These are phyloP conservation scores for Hemiprocne comata DNA, from an alignment of 2,113 vertebrate genomes.

Conservation along the genomic window DNA sequence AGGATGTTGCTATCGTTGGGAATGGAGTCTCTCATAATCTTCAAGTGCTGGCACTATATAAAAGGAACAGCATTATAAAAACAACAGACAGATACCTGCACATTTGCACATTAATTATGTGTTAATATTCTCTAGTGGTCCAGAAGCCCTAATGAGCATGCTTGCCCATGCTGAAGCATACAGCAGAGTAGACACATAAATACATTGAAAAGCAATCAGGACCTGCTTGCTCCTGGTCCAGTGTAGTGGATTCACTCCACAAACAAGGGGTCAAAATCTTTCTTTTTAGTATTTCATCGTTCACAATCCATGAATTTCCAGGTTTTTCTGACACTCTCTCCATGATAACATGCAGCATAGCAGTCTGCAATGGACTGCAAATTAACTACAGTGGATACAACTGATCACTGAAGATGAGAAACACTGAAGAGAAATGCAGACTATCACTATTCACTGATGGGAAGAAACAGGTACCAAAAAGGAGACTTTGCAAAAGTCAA, in stretches of 20 bases:
- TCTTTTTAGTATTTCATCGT: neutral
- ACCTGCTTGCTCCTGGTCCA: neutral
- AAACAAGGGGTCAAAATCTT: neutral
- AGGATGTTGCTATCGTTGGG: neutral
- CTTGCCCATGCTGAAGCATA: neutral
- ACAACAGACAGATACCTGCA: constrained; percentile 27
- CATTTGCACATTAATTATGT: constrained; percentile 51
- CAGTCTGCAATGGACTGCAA: neutral
- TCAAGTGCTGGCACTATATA: constrained; percentile 42
- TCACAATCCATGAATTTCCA: neutral
- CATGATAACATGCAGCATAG: neutral
- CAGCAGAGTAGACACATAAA: neutral
- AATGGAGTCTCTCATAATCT: constrained; percentile 6
- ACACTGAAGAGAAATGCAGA: neutral
- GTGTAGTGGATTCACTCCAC: neutral
- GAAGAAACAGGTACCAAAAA: neutral
- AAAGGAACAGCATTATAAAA: constrained; percentile 52
- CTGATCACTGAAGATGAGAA: neutral
- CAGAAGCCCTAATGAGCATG: neutral
- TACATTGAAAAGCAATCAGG: neutral
- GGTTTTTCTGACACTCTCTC: neutral
- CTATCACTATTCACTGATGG: neutral
- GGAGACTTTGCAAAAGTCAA: neutral
- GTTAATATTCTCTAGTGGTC: neutral
- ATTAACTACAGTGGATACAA: neutral